A percentile compares a stretch with the other conserved stretches of the same genome.
phyloP scores from a whole-genome alignment of 2,113 vertebrate species.

The Chiloscyllium plagiosum region DNA sequence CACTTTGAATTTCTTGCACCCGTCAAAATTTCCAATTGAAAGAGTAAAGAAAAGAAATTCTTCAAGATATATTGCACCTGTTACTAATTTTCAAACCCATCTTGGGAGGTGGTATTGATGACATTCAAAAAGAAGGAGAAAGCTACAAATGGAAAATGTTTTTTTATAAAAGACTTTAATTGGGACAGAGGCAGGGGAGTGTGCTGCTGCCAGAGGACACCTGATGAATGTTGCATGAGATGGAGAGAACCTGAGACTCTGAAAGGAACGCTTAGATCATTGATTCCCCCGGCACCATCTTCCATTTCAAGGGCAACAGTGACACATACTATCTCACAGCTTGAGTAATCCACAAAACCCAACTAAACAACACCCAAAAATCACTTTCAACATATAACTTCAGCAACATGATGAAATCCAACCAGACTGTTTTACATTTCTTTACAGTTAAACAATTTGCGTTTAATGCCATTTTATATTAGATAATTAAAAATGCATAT shows the following conservation, averaged over 20 bases:
- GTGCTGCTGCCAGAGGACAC: constrained; percentile 61
- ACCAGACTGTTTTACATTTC: background rate
- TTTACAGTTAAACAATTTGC: background rate
- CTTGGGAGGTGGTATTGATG: background rate
- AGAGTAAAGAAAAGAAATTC: background rate
- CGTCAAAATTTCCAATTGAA: background rate
- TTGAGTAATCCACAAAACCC: background rate
- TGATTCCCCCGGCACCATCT: background rate
- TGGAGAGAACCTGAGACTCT: constrained; percentile 60
- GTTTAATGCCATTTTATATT: background rate
- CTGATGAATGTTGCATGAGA: constrained; percentile 74
- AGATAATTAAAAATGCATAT: background rate
- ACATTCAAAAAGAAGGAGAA: constrained; percentile 41
- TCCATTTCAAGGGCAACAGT: background rate
- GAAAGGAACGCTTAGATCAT: constrained; percentile 57
- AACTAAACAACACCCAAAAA: background rate
- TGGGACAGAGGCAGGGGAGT: constrained; percentile 44
- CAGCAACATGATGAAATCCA: background rate
- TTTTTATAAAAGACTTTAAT: constrained; percentile 50
- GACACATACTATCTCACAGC: background rate
- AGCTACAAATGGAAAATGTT: constrained; percentile 49
- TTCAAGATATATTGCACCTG: background rate
- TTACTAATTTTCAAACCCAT: background rate
- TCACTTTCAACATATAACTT: background rate
- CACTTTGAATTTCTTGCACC: constrained; percentile 22